Percentiles rank a stretch among this genome's conserved stretches.
Evolutionary conservation across 2,797 vertebrate species (phyloP).

Genomic region (Ctenopoma multispine): DNA sequence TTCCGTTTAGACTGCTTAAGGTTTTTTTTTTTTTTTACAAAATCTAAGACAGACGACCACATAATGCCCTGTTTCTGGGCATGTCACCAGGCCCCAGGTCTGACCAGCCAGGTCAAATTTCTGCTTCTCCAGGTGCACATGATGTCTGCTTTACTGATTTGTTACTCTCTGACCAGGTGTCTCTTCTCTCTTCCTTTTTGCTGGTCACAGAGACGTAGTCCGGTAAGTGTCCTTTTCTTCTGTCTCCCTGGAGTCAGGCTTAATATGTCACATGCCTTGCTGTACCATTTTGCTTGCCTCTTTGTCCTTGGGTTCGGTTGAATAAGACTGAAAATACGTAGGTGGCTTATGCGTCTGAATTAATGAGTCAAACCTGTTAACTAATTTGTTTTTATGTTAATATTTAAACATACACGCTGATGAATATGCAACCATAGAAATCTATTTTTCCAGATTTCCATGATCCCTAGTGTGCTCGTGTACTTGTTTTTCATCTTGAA

Average conservation of each 20-base stretch:
- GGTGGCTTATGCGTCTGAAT: slow-evolving; percentile 21
- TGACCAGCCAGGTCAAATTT: slow-evolving; percentile 4
- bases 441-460: slow-evolving; percentile 7
- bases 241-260: slow-evolving; percentile 42
- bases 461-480: neutral
- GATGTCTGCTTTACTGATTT: slow-evolving; percentile 89
- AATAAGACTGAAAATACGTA: slow-evolving; percentile 13
- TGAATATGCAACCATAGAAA: neutral
- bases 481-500: slow-evolving; percentile 41
- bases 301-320: neutral
- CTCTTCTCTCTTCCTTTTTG: slow-evolving; percentile 99
- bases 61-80: neutral
- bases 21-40: neutral
- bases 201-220: slow-evolving; percentile 99
- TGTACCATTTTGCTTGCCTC: slow-evolving; percentile 35
- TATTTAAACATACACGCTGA: neutral
- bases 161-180: slow-evolving; percentile 97
- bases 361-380: slow-evolving; percentile 3
- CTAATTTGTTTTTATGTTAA: slow-evolving; percentile 12
- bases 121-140: slow-evolving; percentile 42
- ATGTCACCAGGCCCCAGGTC: slow-evolving; percentile 4
- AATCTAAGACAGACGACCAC: neutral
- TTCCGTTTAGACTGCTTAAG: neutral
- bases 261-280: slow-evolving; percentile 25
- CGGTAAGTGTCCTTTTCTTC: slow-evolving; percentile 88